phyloP scores from a whole-genome alignment of 2,113 vertebrate species.

The Probosciger aterrimus region DNA sequence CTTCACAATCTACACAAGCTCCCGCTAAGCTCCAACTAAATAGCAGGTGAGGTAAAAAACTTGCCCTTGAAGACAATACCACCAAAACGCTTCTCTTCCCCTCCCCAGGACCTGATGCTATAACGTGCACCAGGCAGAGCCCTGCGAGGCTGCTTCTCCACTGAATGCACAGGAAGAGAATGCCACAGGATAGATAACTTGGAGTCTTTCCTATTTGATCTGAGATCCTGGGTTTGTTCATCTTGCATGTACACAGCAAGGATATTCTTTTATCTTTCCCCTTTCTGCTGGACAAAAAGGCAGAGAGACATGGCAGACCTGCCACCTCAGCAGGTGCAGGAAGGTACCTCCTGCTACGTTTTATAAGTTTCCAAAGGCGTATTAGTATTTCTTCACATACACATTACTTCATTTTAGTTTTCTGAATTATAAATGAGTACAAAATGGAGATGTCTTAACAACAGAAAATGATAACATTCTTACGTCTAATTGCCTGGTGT shows the following conservation, averaged over 20 bases:
- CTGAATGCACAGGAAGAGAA: fast-evolving
- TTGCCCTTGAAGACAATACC: not conserved
- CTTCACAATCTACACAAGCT: not conserved
- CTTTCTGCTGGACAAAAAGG: not conserved
- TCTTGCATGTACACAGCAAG: not conserved
- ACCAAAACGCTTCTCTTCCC: not conserved
- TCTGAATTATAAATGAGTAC: not conserved
- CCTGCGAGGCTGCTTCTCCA: not conserved
- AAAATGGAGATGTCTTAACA: not conserved
- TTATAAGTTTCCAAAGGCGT: not conserved
- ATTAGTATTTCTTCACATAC: not conserved
- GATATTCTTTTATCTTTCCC: not conserved
- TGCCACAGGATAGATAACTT: not conserved
- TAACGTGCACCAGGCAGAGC: not conserved
- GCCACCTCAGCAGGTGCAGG: not conserved
- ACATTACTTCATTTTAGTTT: not conserved
- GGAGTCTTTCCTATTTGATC: not conserved
- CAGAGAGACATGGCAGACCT: not conserved
- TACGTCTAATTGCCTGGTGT: not conserved
- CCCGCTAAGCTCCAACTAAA: not conserved
- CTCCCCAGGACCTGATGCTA: not conserved
- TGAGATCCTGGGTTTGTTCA: not conserved
- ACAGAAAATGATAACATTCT: not conserved
- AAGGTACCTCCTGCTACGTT: not conserved
- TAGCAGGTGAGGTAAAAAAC: not conserved